Conservation (phyloP, 2,888 invertebrate genomes). For the Patella depressa region DNA sequence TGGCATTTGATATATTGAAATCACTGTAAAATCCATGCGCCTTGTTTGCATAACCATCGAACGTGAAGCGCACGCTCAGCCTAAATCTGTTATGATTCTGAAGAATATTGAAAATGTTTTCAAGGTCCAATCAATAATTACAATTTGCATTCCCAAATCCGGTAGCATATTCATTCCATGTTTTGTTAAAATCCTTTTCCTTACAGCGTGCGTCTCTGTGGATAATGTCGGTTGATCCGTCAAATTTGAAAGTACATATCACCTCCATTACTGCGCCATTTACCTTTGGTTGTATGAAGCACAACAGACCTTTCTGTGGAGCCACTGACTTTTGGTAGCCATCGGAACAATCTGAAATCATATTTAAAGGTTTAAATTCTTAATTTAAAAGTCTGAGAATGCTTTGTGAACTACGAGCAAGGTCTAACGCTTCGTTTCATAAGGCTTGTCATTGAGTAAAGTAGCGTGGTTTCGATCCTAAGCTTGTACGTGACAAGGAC, state of each 20-base stretch:
- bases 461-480: too few species aligned
- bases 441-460: too few species aligned
- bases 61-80: too few species aligned
- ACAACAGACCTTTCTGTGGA: background rate
- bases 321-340: background rate
- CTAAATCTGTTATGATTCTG: too few species aligned
- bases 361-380: background rate
- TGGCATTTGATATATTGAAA: too few species aligned
- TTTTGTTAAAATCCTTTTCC: background rate
- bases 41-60: too few species aligned
- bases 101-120: background rate
- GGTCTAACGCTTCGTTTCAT: too few species aligned
- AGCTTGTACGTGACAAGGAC: too few species aligned
- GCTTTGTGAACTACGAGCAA: too few species aligned
- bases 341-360: background rate
- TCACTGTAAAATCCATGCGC: too few species aligned
- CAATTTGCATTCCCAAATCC: background rate
- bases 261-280: background rate
- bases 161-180: background rate
- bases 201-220: background rate
- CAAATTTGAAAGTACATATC: background rate
- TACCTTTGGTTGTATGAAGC: background rate
- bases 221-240: background rate
- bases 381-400: background rate
- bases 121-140: background rate